Conservation (phyloP, 2,888 invertebrate species). For the Tethea ocularis region DNA sequence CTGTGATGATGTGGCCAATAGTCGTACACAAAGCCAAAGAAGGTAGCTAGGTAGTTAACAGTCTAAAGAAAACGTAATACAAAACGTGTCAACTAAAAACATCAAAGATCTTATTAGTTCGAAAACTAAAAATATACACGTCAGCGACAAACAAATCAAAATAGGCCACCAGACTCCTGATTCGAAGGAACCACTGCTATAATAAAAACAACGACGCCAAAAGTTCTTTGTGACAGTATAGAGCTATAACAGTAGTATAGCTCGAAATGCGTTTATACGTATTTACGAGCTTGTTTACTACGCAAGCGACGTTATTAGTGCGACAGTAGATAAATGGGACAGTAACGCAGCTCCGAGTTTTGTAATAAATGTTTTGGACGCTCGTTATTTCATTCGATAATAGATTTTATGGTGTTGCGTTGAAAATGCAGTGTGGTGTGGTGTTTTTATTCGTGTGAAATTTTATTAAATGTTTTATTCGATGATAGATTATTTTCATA, state of each 20-base stretch:
- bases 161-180: background rate
- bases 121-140: background rate
- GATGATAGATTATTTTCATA: too few relatives aligned
- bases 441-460: background rate
- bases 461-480: background rate
- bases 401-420: background rate
- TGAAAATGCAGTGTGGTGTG: background rate
- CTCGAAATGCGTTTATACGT: slow-evolving; percentile 15
- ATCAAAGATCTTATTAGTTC: background rate
- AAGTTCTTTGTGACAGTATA: background rate
- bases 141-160: background rate
- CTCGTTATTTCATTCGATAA: background rate
- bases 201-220: background rate
- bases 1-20: too few relatives aligned
- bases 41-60: too few relatives aligned
- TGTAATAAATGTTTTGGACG: background rate
- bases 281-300: slow-evolving; percentile 31
- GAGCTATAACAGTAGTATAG: background rate
- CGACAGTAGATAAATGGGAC: slow-evolving; percentile 14
- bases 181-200: background rate
- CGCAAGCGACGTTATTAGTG: slow-evolving; percentile 15
- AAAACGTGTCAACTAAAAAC: background rate
- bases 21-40: too few relatives aligned
- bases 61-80: too few relatives aligned
- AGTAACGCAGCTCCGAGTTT: background rate